These are phyloP conservation scores for Tetraneura akinire DNA, from an alignment of 1,140 invertebrate species.

Conservation along the genomic window DNA sequence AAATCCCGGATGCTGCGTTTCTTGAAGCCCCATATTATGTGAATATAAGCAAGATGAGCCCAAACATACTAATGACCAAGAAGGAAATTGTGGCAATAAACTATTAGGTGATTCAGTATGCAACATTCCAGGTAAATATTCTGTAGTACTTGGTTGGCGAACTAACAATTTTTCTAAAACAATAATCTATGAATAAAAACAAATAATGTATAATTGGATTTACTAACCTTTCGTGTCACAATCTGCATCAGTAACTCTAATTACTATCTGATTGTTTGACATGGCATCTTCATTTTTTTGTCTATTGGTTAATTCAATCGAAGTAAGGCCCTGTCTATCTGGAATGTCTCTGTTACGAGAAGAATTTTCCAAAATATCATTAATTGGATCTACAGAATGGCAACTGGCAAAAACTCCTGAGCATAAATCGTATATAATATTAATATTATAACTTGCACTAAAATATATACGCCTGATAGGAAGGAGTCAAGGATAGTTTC, in stretches of 20 bases:
- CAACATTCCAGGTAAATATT: constrained; percentile 88
- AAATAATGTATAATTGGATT: neutral
- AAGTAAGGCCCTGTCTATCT: constrained; percentile 26
- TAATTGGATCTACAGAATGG: constrained; percentile 49
- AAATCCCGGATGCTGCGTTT: constrained; percentile 80
- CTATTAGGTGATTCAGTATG: constrained; percentile 75
- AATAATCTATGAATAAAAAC: neutral
- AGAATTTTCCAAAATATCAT: constrained; percentile 34
- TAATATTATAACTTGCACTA: too few relatives aligned
- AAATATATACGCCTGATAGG: too few relatives aligned
- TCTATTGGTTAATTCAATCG: neutral
- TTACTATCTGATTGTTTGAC: constrained; percentile 60
- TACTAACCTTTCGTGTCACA: constrained; percentile 55
- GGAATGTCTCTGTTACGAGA: constrained; percentile 10
- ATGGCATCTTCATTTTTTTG: constrained; percentile 36
- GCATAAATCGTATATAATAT: neutral
- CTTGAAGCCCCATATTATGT: constrained; percentile 79
- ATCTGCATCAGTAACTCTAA: constrained; percentile 60
- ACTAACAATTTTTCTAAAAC: constrained; percentile 65
- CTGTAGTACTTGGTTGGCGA: constrained; percentile 80
- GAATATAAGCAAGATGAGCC: constrained; percentile 90
- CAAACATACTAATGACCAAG: constrained; percentile 88
- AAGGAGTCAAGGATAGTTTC: too few relatives aligned
- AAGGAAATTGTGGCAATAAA: constrained; percentile 85
- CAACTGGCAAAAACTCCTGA: constrained; percentile 46